Evolutionary conservation across 2,113 vertebrate species (phyloP).

Genomic region (Pontoporia blainvillei): DNA sequence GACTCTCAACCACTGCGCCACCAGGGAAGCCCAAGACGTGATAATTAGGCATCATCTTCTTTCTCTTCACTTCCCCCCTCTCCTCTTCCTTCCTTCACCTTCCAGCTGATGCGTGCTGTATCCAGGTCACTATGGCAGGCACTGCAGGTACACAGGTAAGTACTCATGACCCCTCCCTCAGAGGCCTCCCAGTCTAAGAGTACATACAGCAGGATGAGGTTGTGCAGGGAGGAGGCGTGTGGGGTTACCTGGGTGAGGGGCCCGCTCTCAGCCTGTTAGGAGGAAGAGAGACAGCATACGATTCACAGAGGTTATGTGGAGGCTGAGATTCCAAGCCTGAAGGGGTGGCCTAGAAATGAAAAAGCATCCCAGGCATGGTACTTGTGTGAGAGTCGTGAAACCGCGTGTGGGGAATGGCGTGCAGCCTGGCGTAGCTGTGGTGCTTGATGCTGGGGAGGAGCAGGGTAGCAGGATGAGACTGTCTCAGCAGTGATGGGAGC

Average conservation of each 20-base stretch:
- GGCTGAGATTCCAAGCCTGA: not conserved
- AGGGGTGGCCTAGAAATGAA: not conserved
- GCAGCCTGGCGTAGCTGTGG: accelerated
- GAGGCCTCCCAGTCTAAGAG: not conserved
- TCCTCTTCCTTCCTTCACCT: not conserved
- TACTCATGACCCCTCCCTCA: not conserved
- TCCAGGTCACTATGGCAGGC: not conserved
- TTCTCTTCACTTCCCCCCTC: not conserved
- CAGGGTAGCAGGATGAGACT: not conserved
- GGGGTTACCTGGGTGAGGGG: not conserved
- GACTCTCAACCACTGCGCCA: too few species aligned
- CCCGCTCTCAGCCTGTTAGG: not conserved
- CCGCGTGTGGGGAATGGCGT: not conserved
- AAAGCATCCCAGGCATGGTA: not conserved
- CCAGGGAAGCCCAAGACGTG: too few species aligned
- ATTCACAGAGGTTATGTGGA: not conserved
- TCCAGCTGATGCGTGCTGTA: accelerated
- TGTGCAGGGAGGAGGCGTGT: accelerated
- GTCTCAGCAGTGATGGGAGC: not conserved
- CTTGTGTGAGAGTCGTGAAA: not conserved
- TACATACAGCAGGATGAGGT: not conserved
- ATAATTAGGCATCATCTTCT: not conserved
- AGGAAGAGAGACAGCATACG: not conserved
- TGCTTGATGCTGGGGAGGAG: not conserved
- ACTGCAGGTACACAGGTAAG: not conserved